Conservation (phyloP, 2,888 invertebrate genomes). For the Caenorhabditis drosophilae region DNA sequence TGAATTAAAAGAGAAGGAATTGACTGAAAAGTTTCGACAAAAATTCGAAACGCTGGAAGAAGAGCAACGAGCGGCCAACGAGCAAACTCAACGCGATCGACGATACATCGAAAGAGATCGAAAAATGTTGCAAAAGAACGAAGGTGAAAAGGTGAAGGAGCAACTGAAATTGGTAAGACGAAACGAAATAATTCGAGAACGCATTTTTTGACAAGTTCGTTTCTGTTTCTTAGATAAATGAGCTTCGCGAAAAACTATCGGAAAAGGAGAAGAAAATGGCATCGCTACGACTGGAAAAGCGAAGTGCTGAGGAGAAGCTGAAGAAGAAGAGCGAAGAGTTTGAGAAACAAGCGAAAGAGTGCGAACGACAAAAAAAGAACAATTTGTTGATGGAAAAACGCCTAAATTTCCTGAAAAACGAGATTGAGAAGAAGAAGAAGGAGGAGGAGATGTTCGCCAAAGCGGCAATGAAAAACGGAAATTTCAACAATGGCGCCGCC, state of each 20-base stretch:
- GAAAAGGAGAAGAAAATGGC: constrained; percentile 8
- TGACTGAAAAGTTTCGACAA: not conserved
- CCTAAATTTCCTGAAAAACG: constrained; percentile 14
- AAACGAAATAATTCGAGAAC: not conserved
- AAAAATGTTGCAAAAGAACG: not conserved
- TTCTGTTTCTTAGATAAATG: constrained; percentile 10
- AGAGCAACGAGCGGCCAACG: constrained; percentile 5
- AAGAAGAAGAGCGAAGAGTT: constrained; percentile 16
- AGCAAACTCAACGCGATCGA: constrained; percentile 7
- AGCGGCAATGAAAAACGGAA: constrained; percentile 8
- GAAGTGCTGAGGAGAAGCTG: constrained; percentile 15
- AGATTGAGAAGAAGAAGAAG: constrained; percentile 8
- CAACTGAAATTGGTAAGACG: not conserved
- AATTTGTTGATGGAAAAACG: constrained; percentile 13
- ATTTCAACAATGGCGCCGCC: not conserved
- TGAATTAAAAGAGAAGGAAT: too few species aligned
- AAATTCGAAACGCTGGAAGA: constrained; percentile 10
- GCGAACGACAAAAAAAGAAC: constrained; percentile 3
- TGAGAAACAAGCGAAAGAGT: constrained; percentile 11
- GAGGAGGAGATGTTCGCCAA: constrained; percentile 17
- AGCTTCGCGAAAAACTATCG: constrained; percentile 3
- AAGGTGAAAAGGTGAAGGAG: not conserved
- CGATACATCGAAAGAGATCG: constrained; percentile 25
- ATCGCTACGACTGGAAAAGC: constrained; percentile 11
- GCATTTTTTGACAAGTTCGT: not conserved